Base-by-base conservation (phyloP, 92 coral and sea anemone species). In the Parazoanthus swiftii region DNA sequence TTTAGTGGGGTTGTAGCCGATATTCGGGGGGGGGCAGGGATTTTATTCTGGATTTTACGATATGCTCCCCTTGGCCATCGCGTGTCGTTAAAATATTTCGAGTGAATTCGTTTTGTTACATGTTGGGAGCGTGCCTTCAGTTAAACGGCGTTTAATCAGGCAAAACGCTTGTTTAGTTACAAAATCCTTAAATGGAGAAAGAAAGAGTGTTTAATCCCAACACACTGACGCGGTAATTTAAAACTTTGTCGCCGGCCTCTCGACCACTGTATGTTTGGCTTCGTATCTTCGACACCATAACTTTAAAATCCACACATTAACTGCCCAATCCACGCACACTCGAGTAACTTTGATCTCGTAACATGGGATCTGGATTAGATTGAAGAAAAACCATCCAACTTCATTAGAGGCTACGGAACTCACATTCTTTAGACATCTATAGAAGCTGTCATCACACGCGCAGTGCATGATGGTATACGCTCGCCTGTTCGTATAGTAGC, bases 351-450 rank as follows among this genome's bases (percentile, higher is more conserved):
- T 73, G 23, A 35, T 73, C 44, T 73, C 77, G 46, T 73, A 73
- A 38, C 77, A 73, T 20, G 77, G 77, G 39, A 73, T 73, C 77
- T 73, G 9, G 42, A 73, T 73, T 20, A 73, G 11, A 18, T 73
- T 73, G 77, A 73, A 73, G 77, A 73, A 73, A 73, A 73, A 73
- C 77, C 77, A 73, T 29, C 77, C 77, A 2, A 73, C 42, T 73
- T 73, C 77, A 10, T 73, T 73, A 6, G 76, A 72, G 38, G 76
- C 76, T 37, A 33, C 42, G 8, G 76, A 73, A 73, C 77, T 73
- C 21, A 6, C 44, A 5, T 73, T 73, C 77, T 73, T 73, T 0
- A 73, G 77, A 73, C 77, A 73, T 3, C 9, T 73, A 20, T 73
- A 73, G 4, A 73, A 73, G 6, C 18, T 73, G 43, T 29, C 77